Base-by-base conservation (phyloP, 2,113 vertebrate species). In the Pyxicephalus adspersus region DNA sequence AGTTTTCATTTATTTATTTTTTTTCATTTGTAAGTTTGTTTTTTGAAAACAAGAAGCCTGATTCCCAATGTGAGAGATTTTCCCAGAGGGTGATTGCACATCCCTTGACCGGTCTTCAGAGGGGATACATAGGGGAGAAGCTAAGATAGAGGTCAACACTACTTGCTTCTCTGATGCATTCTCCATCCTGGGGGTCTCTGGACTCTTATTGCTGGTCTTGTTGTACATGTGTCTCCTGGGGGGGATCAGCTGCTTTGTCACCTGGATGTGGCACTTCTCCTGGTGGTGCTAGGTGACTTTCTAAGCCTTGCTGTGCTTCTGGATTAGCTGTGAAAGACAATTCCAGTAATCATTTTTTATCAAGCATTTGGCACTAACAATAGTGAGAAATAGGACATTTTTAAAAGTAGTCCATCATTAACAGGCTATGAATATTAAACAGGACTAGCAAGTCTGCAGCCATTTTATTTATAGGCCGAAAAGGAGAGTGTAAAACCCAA, bases 41-140 rank as follows among this genome's bases (percentile, higher is more conserved):
- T 66, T 77, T 58, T 67, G 64, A 78, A 78, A 67, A 78, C 76
- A 78, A 77, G 60, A 77, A 67, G 51, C 64, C 64, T 16, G 22
- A 68, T 76, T 78, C 68, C 78, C 68, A 64, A 81, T 81, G 78
- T 81, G 66, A 29, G 55, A 61, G 65, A 80, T 71, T 80, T 71
- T 61, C 77, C 64, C 67, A 64, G 78, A 61, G 58, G n/a, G 28
- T 51, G 26, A 73, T 81, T 81, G 68, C 78, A 81, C 78, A 64
- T 81, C 78, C 68, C 67, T 81, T 55, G 18, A 54, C 45, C 29
- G 55, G 64, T 22, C 51, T 64, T 31, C 54, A 28, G 54, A 66
- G 50, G 57, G 34, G 28, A 63, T 50, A n/a, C 45, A 65, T 22
- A 28, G 19, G 22, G 63, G 25, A 81, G 34, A 64, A 20, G 11